These are phyloP conservation scores for Cardiocondyla obscurior DNA, from an alignment of 1,140 invertebrate species.

Conservation along the genomic window DNA sequence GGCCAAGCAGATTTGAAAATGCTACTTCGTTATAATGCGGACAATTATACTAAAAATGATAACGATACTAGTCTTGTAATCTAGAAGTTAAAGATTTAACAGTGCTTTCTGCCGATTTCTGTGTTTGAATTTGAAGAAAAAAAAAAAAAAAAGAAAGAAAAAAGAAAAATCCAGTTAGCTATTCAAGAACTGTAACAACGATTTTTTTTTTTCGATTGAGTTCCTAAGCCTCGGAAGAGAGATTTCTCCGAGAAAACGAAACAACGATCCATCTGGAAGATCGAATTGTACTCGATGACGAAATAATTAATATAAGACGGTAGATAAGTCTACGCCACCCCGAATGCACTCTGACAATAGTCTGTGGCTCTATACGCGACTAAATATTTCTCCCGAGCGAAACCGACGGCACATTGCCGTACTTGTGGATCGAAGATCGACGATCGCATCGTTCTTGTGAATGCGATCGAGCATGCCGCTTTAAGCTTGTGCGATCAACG, in stretches of 20 bases:
- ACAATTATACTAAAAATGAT: background rate
- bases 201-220: slow-evolving; percentile 4
- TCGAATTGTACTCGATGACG: background rate
- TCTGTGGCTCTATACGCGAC: background rate
- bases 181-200: slow-evolving; percentile 8
- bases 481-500: slow-evolving; percentile 54
- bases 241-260: background rate
- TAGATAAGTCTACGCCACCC: background rate
- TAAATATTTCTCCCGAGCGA: background rate
- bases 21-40: background rate
- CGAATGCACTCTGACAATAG: slow-evolving; percentile 1
- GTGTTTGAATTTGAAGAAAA: background rate
- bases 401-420: background rate
- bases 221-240: slow-evolving; percentile 2
- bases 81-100: background rate
- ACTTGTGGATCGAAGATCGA: background rate
- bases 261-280: slow-evolving; percentile 30
- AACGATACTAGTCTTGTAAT: background rate
- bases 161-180: background rate
- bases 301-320: background rate
- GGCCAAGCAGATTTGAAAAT: slow-evolving; percentile 7
- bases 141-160: too few relatives aligned
- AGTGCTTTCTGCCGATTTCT: background rate
- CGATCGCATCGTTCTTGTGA: background rate
- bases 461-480: slow-evolving; percentile 56